phyloP scores from a whole-genome alignment of 2,888 invertebrate genomes.

The Aquatica leii region DNA sequence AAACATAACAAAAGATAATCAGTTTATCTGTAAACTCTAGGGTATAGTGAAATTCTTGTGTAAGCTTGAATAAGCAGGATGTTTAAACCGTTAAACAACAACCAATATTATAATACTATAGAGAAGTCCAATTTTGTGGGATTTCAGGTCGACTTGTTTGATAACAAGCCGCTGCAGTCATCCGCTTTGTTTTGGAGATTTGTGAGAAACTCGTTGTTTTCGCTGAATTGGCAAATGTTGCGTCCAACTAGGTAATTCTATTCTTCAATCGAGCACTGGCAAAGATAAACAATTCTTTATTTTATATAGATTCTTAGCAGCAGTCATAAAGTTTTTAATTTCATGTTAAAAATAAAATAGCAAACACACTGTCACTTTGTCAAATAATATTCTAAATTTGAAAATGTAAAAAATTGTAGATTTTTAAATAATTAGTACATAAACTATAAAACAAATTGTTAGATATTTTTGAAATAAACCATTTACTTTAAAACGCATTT shows the following conservation, averaged over 20 bases:
- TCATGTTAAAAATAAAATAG: no score
- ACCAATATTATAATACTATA: conserved; percentile 29
- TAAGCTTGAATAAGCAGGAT: conserved; percentile 18
- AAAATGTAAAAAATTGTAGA: no score
- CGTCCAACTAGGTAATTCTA: conserved; percentile 41
- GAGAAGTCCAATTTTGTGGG: conserved; percentile 50
- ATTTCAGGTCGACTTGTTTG: conserved; percentile 50
- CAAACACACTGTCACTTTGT: no score
- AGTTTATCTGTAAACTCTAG: background rate
- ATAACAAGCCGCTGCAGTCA: conserved; percentile 49
- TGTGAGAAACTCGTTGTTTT: conserved; percentile 39
- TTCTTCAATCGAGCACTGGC: conserved; percentile 37
- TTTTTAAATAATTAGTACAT: no score
- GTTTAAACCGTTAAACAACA: conserved; percentile 28
- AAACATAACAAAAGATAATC: background rate
- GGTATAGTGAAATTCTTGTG: conserved; percentile 16
- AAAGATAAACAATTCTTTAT: background rate
- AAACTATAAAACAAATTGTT: no score
- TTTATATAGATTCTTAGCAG: background rate
- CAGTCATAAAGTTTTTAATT: no score
- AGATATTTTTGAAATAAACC: no score
- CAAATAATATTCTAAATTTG: no score
- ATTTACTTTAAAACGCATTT: no score
- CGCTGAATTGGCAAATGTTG: conserved; percentile 42
- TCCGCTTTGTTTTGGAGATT: conserved; percentile 45